These are phyloP conservation scores for Microplitis mediator DNA, from an alignment of 1,140 invertebrate genomes.

Conservation along the genomic window DNA sequence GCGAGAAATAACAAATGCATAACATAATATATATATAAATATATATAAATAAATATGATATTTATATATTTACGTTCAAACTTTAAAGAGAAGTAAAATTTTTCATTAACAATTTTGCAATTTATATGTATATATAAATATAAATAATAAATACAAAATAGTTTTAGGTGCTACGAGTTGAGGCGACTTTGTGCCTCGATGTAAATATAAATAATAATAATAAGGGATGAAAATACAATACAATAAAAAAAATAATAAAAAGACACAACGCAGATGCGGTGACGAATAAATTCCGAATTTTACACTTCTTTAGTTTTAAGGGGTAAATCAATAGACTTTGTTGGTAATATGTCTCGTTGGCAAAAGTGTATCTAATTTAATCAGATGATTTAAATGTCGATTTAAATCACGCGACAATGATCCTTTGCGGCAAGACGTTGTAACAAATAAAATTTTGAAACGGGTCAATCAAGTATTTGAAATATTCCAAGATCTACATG, in stretches of 20 bases:
- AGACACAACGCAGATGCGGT: conserved; percentile 5
- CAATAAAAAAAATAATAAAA: conserved; percentile 23
- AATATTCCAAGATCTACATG: background rate
- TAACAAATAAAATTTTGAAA: background rate
- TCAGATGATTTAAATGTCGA: background rate
- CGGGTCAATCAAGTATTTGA: conserved; percentile 1
- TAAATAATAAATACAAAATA: conserved; percentile 31
- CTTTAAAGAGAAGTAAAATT: conserved; percentile 34
- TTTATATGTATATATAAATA: conserved; percentile 54
- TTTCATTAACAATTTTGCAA: conserved; percentile 58
- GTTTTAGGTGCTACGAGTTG: conserved; percentile 45
- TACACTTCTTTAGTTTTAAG: conserved; percentile 15
- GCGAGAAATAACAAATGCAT: conserved; percentile 23
- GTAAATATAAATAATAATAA: conserved; percentile 27
- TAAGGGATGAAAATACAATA: conserved; percentile 4
- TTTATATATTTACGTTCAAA: conserved; percentile 37
- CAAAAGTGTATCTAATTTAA: background rate
- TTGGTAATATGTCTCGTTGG: background rate
- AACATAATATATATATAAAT: conserved; percentile 27
- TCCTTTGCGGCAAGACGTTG: background rate
- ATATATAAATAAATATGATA: conserved; percentile 28
- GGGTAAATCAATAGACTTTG: background rate
- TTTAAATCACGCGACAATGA: background rate
- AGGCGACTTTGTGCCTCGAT: conserved; percentile 42
- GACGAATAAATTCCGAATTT: conserved; percentile 24